Percentiles rank a stretch among this genome's conserved stretches.
phyloP scores from a whole-genome alignment of 2,888 invertebrate genomes.

The Brachylomia viminalis region DNA sequence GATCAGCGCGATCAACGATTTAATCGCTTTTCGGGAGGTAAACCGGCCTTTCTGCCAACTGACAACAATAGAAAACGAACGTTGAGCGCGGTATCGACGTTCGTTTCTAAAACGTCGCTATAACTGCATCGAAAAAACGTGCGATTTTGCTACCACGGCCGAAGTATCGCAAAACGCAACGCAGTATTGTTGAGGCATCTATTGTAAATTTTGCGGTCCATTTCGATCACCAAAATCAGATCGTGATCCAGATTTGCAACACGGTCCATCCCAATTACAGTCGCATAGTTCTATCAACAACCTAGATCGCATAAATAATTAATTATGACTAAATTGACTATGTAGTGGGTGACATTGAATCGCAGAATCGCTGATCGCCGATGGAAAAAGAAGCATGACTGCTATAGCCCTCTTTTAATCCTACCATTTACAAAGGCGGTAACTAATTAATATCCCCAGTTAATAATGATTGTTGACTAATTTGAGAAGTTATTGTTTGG shows the following conservation, averaged over 20 bases:
- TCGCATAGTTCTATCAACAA: background rate
- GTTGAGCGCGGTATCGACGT: background rate
- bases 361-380: no score
- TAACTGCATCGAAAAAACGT: background rate
- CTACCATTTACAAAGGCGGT: conserved; percentile 13
- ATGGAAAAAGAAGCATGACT: background rate
- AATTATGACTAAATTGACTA: background rate
- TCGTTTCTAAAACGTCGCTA: background rate
- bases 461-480: conserved; percentile 29
- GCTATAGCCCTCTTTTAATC: background rate
- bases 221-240: background rate
- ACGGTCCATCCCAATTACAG: background rate
- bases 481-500: conserved; percentile 35
- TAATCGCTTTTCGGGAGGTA: background rate
- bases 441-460: conserved; percentile 39
- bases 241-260: background rate
- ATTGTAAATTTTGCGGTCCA: background rate
- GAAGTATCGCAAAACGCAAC: background rate
- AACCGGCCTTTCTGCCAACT: background rate
- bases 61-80: background rate
- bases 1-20: background rate
- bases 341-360: background rate
- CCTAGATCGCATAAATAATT: background rate
- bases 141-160: background rate
- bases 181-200: background rate